Percentiles rank a stretch among this genome's conserved stretches.
These are phyloP conservation scores for Alligator mississippiensis DNA, from an alignment of 2,113 vertebrate species.

Conservation along the genomic window DNA sequence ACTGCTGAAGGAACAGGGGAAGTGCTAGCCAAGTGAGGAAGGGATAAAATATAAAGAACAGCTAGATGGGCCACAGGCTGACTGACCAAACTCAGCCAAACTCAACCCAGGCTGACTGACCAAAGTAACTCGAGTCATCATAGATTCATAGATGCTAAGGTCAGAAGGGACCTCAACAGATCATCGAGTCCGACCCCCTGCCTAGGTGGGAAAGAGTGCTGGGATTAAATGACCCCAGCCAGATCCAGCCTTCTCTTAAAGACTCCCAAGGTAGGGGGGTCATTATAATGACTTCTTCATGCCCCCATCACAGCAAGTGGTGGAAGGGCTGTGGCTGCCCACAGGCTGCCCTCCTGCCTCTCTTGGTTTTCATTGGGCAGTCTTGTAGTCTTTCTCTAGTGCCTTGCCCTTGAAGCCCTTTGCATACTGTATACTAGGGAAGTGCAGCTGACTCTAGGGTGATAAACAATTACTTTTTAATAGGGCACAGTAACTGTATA, in stretches of 20 bases:
- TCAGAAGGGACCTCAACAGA: no score
- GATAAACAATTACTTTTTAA: neutral
- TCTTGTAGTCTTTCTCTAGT: neutral
- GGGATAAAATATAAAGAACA: neutral
- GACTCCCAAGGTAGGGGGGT: no score
- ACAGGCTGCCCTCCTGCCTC: neutral
- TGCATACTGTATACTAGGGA: neutral
- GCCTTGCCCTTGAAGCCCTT: neutral
- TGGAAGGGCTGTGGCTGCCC: neutral
- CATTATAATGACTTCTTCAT: neutral
- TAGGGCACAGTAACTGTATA: neutral
- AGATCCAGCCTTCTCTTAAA: no score
- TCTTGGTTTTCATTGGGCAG: neutral
- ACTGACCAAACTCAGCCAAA: neutral
- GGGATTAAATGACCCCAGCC: neutral
- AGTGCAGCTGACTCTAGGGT: neutral
- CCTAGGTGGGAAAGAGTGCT: no score
- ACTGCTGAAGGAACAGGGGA: neutral
- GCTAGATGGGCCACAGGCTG: neutral
- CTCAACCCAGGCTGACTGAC: no score
- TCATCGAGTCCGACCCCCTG: no score
- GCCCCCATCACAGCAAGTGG: neutral
- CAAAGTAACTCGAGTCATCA: no score
- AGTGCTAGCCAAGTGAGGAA: neutral
- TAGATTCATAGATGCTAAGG: no score